These are phyloP conservation scores for Baronia brevicornis DNA, from an alignment of 2,888 invertebrate species.

Conservation along the genomic window DNA sequence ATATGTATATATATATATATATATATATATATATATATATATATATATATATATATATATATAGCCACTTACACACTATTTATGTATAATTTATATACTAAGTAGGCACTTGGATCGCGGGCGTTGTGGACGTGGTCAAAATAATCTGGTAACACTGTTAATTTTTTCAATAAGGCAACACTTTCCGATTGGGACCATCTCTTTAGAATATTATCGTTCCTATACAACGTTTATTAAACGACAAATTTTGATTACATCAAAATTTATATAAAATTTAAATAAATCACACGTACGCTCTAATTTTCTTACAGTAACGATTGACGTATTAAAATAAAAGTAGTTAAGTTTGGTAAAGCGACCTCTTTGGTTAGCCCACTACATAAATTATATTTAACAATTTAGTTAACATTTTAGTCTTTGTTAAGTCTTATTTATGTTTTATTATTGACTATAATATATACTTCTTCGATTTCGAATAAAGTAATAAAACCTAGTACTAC, in stretches of 20 bases:
- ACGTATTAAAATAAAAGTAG: too few relatives aligned
- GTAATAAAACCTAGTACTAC: too few relatives aligned
- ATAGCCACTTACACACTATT: constrained; percentile 28
- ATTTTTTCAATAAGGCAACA: constrained; percentile 9
- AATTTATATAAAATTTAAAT: constrained; percentile 3
- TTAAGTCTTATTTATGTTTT: too few relatives aligned
- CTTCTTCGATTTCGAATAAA: too few relatives aligned
- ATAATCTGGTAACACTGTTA: constrained; percentile 2
- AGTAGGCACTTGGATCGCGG: constrained; percentile 48
- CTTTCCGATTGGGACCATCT: too few relatives aligned
- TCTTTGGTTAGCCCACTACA: too few relatives aligned
- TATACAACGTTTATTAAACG: neutral
- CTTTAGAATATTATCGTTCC: constrained; percentile 8
- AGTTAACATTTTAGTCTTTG: too few relatives aligned
- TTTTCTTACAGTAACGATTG: neutral
- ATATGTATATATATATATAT: constrained; percentile 15
- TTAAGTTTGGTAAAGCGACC: too few relatives aligned
- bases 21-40: constrained; percentile 13
- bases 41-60: constrained; percentile 13
- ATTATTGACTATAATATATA: too few relatives aligned
- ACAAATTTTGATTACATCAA: constrained; percentile 6
- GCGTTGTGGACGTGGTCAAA: constrained; percentile 22
- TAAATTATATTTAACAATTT: too few relatives aligned
- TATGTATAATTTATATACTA: constrained; percentile 38
- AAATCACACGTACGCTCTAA: neutral